These are phyloP conservation scores for Xanthorhoe spadicearia DNA, from an alignment of 2,888 invertebrate genomes.

Conservation along the genomic window DNA sequence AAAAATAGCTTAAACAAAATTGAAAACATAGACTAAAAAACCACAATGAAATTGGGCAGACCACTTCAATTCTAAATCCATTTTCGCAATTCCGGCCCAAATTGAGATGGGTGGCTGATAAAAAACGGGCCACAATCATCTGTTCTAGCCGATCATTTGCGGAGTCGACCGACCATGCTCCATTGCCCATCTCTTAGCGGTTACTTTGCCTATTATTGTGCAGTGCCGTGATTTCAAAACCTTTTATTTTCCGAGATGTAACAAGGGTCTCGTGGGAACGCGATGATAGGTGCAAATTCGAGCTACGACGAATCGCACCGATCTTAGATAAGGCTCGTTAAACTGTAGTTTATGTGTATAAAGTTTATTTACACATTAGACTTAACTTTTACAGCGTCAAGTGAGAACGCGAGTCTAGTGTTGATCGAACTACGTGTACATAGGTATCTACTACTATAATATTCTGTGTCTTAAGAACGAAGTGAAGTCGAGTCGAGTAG, in stretches of 20 bases:
- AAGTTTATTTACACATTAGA: background rate
- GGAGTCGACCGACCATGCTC: conserved; percentile 41
- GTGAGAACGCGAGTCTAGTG: too few species aligned
- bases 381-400: background rate
- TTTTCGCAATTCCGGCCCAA: conserved; percentile 37
- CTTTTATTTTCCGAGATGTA: conserved; percentile 49
- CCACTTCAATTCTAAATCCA: conserved; percentile 33
- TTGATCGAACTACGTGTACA: too few species aligned
- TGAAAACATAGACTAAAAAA: conserved; percentile 1
- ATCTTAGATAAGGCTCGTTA: conserved; percentile 59
- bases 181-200: conserved; percentile 43
- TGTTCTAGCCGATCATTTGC: conserved; percentile 35
- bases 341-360: conserved; percentile 47
- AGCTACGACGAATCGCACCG: conserved; percentile 60
- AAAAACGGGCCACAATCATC: conserved; percentile 32
- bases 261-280: conserved; percentile 61
- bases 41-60: conserved; percentile 17
- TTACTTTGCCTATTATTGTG: conserved; percentile 21
- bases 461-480: too few species aligned
- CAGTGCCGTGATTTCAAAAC: conserved; percentile 36
- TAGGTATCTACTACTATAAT: too few species aligned
- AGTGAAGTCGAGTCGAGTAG: too few species aligned
- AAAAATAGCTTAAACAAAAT: background rate
- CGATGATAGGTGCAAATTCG: conserved; percentile 66
- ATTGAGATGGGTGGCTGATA: conserved; percentile 29